Evolutionary conservation across 1,140 invertebrate species (phyloP).

Genomic region (Condylostylus longicornis): DNA sequence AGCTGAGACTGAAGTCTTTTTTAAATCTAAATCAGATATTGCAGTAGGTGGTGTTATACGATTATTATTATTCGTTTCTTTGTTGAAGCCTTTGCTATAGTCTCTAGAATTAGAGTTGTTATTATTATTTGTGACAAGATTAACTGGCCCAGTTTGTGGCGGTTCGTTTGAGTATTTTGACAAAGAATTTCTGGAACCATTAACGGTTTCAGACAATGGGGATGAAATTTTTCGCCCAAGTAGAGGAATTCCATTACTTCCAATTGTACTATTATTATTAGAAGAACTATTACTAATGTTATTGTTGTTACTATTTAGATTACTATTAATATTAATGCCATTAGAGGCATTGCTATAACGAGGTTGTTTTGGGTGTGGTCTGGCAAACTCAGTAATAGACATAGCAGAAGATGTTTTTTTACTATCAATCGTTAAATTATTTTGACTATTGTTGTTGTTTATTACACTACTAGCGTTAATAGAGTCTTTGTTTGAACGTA

Average conservation of each 20-base stretch:
- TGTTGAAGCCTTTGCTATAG: background rate
- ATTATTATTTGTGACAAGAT: slow-evolving; percentile 1
- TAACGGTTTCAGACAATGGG: background rate
- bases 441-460: too few relatives aligned
- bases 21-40: too few relatives aligned
- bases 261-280: too few relatives aligned
- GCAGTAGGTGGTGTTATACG: too few relatives aligned
- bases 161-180: slow-evolving; percentile 1
- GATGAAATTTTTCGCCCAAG: background rate
- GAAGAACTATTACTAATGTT: too few relatives aligned
- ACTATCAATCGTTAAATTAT: too few relatives aligned
- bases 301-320: background rate
- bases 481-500: too few relatives aligned
- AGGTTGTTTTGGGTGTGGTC: background rate
- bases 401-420: too few relatives aligned
- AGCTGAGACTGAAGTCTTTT: too few relatives aligned
- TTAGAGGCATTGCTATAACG: background rate
- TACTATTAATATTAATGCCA: background rate
- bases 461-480: too few relatives aligned
- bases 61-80: too few relatives aligned
- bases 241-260: slow-evolving; percentile 1
- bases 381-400: background rate
- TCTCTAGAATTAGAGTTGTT: background rate
- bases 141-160: background rate
- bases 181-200: background rate